Base-by-base conservation (phyloP, 2,888 invertebrate species). In the Eumacrocentrus americanus region DNA sequence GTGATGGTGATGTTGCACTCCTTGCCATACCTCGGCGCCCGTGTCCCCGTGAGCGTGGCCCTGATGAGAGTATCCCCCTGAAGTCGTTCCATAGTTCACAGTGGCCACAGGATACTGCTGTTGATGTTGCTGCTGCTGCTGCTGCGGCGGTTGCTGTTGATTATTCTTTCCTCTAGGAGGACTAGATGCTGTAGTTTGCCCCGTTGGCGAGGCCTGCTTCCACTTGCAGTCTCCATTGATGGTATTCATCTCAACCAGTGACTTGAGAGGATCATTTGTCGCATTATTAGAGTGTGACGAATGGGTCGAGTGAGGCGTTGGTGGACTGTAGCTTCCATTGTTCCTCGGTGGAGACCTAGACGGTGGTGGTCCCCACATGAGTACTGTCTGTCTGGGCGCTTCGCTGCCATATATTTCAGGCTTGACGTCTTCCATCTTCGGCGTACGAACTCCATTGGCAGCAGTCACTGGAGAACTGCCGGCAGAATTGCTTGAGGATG, bases 311-410 rank as follows among this genome's bases (percentile, higher is more conserved):
- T 78, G 78, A 0, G 79, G 74, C 1, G 77, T 78, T 4, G 79
- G 78, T 2, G 80, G 80, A 16, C 80, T 80, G 63, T 80, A 81
- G 54, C 73, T 77, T 1, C 80, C 80, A 58, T 80, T 80, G 60
- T 78, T 79, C 37, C 78, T 72, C 2, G 80, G 79, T 6, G 80
- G 78, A 2, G 78, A 78, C 22, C 80, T 72, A 0, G 78, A 69
- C 0, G 70, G 68, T 0, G 80, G 79, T 1, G 80, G 80, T 6
- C 94, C 95, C 95, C 95, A 95, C 95, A 95, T 95, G 42, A 95
- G 86, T 55, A 95, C 95, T 9, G 95, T 95, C 81, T 95, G 95
- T 44, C 95, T 84, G 0, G 91, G 89, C 67, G 88, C 84, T 71
- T 88, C 88, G 58, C 70, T 73, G 23, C 69, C 76, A 63, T 75